phyloP scores from a whole-genome alignment of 2,797 vertebrate species.

The Hemibagrus guttatus region DNA sequence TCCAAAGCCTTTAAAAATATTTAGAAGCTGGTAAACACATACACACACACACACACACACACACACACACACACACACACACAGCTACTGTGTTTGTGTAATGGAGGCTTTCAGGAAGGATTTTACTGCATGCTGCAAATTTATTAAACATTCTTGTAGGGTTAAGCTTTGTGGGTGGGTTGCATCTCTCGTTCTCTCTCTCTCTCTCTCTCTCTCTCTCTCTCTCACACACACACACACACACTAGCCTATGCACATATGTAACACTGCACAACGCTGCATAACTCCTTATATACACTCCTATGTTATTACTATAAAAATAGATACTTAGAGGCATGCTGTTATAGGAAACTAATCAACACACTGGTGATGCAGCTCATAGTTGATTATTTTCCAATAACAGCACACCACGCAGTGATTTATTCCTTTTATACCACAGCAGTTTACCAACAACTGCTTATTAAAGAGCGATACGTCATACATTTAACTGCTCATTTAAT shows the following conservation, averaged over 20 bases:
- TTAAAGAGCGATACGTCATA: neutral
- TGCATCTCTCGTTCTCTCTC: neutral
- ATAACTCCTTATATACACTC: neutral
- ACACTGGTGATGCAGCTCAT: neutral
- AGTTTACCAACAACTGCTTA: neutral
- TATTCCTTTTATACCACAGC: neutral
- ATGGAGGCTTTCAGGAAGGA: slow-evolving; percentile 17
- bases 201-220: neutral
- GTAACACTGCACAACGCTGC: neutral
- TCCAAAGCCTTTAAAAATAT: slow-evolving; percentile 14
- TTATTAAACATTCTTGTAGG: slow-evolving; percentile 73
- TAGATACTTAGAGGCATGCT: neutral
- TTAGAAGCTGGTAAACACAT: slow-evolving; percentile 9
- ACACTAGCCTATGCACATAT: neutral
- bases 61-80: slow-evolving; percentile 9
- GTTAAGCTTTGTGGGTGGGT: slow-evolving; percentile 72
- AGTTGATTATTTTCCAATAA: neutral
- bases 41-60: slow-evolving; percentile 17
- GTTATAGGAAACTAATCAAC: neutral
- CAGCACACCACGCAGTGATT: neutral
- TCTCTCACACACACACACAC: neutral
- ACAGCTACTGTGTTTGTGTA: slow-evolving; percentile 8
- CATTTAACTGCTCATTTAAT: neutral
- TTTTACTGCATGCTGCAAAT: slow-evolving; percentile 62
- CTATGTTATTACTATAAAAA: neutral